Conservation (phyloP, 2,888 invertebrate genomes). For the Helobdella robusta region DNA sequence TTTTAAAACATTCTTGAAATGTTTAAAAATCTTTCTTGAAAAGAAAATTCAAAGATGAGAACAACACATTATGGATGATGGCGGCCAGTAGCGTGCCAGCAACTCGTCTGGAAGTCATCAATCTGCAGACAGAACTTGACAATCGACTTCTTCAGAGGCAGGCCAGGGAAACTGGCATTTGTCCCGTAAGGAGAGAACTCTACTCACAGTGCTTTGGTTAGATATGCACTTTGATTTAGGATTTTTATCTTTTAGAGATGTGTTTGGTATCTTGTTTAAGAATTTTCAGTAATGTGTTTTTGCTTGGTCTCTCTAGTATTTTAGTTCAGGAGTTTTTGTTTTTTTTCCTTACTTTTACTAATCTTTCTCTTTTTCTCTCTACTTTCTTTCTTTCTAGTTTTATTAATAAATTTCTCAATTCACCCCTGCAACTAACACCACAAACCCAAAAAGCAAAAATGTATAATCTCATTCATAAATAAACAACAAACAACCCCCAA, state of each 20-base stretch:
- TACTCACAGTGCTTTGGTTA: constrained; percentile 78
- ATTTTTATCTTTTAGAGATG: too few relatives aligned
- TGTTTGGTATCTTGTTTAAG: too few relatives aligned
- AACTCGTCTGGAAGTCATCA: constrained; percentile 88
- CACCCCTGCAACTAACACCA: neutral
- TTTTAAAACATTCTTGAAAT: constrained; percentile 8
- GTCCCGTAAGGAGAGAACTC: constrained; percentile 80
- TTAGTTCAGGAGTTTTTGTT: neutral
- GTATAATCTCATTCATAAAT: too few relatives aligned
- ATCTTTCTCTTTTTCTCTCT: neutral
- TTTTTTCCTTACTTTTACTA: neutral
- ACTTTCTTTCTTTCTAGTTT: neutral
- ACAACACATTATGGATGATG: constrained; percentile 65
- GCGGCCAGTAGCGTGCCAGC: constrained; percentile 90
- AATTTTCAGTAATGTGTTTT: too few relatives aligned
- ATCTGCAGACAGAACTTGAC: constrained; percentile 89
- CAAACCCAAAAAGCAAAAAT: neutral
- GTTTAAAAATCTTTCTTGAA: constrained; percentile 56
- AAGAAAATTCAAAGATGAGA: constrained; percentile 70
- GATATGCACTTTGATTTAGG: too few relatives aligned
- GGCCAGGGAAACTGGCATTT: constrained; percentile 90
- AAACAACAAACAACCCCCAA: too few relatives aligned
- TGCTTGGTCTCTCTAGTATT: too few relatives aligned
- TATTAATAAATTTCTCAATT: neutral
- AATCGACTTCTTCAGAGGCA: constrained; percentile 78